These are phyloP conservation scores for Vulpes lagopus DNA, from an alignment of 2,113 vertebrate genomes.

Conservation along the genomic window DNA sequence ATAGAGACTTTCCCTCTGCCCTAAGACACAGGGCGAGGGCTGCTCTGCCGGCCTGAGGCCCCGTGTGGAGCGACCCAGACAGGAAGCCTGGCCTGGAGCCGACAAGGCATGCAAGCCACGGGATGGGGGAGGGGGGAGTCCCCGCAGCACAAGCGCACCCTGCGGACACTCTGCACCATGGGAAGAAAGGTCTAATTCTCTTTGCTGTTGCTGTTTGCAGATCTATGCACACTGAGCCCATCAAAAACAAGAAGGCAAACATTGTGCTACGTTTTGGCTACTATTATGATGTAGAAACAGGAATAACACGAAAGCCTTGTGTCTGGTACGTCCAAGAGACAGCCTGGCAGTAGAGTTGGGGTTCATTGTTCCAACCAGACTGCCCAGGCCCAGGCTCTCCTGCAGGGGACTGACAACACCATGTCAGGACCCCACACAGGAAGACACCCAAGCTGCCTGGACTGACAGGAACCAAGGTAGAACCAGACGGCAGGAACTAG, in stretches of 20 bases:
- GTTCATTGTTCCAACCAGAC: no score
- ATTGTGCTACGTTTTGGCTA: no score
- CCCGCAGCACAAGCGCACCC: background rate
- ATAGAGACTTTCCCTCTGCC: background rate
- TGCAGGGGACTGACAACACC: fast-evolving
- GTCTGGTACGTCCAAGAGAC: no score
- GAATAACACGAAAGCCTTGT: no score
- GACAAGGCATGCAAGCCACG: background rate
- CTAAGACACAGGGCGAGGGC: background rate
- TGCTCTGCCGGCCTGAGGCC: no score
- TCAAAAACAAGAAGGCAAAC: background rate
- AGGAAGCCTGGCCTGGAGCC: background rate
- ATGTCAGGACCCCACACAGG: background rate
- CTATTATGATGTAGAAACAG: no score
- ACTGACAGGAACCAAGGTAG: background rate
- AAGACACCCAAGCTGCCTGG: background rate
- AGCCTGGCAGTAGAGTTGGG: no score
- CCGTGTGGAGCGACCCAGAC: background rate
- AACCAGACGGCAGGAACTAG: background rate
- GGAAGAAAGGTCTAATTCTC: background rate
- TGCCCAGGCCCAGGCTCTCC: no score
- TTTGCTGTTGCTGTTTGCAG: background rate
- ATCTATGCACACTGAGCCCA: background rate
- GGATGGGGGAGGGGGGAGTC: no score
- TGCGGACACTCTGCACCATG: background rate